phyloP scores from a whole-genome alignment of 2,113 vertebrate species.

The Neofelis nebulosa region DNA sequence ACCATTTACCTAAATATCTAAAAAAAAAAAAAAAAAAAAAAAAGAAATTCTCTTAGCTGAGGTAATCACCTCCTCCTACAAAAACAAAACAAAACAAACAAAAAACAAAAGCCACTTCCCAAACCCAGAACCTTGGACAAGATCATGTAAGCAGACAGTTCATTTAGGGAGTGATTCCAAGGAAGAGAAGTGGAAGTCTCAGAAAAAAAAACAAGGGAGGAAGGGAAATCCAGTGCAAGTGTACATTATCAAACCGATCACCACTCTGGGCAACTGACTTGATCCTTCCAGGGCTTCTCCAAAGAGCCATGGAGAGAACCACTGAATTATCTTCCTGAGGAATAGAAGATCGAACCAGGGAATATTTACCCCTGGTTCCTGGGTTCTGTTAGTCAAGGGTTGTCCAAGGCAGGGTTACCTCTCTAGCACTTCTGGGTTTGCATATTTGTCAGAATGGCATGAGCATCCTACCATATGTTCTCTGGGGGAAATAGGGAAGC shows the following conservation, averaged over 20 bases:
- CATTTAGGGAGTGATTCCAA: neutral
- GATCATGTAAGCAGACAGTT: neutral
- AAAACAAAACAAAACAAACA: too few relatives aligned
- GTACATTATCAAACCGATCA: neutral
- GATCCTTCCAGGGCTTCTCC: neutral
- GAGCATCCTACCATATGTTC: neutral
- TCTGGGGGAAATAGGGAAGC: neutral
- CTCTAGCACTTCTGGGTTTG: neutral
- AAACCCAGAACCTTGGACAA: neutral
- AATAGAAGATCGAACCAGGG: neutral
- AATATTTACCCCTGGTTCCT: neutral
- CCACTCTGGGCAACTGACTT: neutral
- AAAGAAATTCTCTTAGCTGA: neutral
- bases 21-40: neutral
- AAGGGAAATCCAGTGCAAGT: neutral
- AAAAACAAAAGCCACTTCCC: neutral
- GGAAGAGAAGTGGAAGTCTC: neutral
- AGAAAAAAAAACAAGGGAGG: neutral
- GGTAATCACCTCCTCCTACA: neutral
- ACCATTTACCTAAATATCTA: neutral
- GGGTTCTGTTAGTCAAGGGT: neutral
- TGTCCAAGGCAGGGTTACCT: neutral
- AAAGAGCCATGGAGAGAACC: neutral
- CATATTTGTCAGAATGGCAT: neutral
- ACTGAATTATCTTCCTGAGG: neutral